Conservation (phyloP, 2,113 vertebrate species). For the Macaca fascicularis region T2T-MFA8v1.1 NC_088375.1:51959001-51959500, state of each 20-base stretch:
- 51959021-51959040: background rate
- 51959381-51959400: background rate
- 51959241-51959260: background rate
- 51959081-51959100: background rate
- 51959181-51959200: background rate
- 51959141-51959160: background rate
- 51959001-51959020: background rate
- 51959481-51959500: background rate
- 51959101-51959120: background rate
- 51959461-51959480: background rate
- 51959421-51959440: background rate
- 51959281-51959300: background rate
- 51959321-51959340: background rate
- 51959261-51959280: background rate
- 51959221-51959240: background rate
- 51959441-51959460: background rate
- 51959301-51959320: background rate
- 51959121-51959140: background rate
- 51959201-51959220: background rate
- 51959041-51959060: background rate
- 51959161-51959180: background rate
- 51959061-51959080: background rate
- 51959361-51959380: background rate
- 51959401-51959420: background rate
- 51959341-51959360: background rate